Evolutionary conservation across 2,113 vertebrate genomes (phyloP), one percentile per base, ranked within the genome.

Genomic region (Ailurus styani): DNA sequence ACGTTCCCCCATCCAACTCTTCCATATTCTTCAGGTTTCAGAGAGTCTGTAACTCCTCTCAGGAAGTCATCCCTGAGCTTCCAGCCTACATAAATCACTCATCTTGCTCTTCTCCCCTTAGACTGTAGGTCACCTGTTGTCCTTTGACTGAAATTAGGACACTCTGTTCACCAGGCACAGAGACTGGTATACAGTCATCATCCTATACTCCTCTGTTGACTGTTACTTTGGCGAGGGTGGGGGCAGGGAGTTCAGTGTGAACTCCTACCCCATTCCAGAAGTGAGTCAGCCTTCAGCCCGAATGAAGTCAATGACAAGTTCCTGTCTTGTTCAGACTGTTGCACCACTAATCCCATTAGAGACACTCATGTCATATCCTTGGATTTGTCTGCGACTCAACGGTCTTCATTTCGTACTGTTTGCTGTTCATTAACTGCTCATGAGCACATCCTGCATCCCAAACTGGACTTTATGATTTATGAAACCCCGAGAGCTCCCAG

Each of bases 381-480:
- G 40, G 34, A 55, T 89, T 91, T 91, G 54, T 84, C 66, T 87
- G 23, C 54, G 95, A 54, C 12, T 70, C 52, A 90, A n/a, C 45
- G n/a, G 55, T 93, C 40, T 77, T 86, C 94, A 95, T 29, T 83
- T 75, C 23, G 4, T 18, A 23, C 50, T 21, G 11, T 84, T 66
- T 50, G 50, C 72, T 91, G 40, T 15, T 72, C 60, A 75, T 73
- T 72, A 81, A 91, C 45, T 17, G 70, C 55, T 75, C 55, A 17
- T 0, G 55, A 70, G 2, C 8, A 20, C 23, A 77, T 87, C 73
- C 40, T 29, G 2, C 60, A 82, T 78, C 42, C 34, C 79, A 62
- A 50, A 87, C 31, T 17, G 2, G 40, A 57, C 12, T 52, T 42
- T 15, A 47, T 77, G 79, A 98, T 90, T 97, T 79, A 96, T 84